phyloP scores from a whole-genome alignment of 2,797 vertebrate species.

The Carapus acus region DNA sequence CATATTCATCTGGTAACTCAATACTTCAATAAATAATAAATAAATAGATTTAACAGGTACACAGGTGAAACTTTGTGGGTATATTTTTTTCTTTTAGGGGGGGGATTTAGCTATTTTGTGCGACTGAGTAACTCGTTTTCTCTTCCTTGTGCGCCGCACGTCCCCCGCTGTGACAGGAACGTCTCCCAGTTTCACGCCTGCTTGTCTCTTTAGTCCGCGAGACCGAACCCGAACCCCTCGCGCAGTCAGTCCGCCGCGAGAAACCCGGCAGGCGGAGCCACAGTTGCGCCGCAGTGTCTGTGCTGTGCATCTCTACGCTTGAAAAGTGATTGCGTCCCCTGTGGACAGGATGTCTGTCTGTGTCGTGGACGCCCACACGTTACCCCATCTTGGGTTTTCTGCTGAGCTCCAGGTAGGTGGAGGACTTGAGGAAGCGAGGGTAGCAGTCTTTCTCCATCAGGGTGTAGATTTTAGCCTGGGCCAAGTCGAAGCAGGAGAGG shows the following conservation, averaged over 20 bases:
- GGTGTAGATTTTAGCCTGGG: slow-evolving; percentile 82
- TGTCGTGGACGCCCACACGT: neutral
- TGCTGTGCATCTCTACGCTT: slow-evolving; percentile 12
- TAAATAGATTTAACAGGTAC: slow-evolving; percentile 51
- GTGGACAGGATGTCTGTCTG: neutral
- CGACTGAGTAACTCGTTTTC: slow-evolving; percentile 13
- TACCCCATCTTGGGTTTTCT: slow-evolving; percentile 51
- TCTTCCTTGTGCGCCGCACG: slow-evolving; percentile 5
- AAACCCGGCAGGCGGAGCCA: slow-evolving; percentile 20
- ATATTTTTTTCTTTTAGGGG: too few species aligned
- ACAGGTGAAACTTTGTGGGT: slow-evolving; percentile 19
- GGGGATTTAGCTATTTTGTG: slow-evolving; percentile 43
- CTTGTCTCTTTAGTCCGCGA: slow-evolving; percentile 12
- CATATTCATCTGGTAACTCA: slow-evolving; percentile 18
- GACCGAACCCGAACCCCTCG: neutral
- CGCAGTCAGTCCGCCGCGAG: slow-evolving; percentile 11
- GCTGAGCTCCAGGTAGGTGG: slow-evolving; percentile 63
- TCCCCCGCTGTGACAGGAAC: slow-evolving; percentile 4
- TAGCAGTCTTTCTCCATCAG: slow-evolving; percentile 98
- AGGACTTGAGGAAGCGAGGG: slow-evolving; percentile 85
- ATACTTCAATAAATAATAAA: slow-evolving; percentile 56
- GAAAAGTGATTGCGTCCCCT: neutral
- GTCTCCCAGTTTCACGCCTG: slow-evolving; percentile 16
- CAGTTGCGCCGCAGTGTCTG: slow-evolving; percentile 18
- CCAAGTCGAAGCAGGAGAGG: slow-evolving; percentile 74